Evolutionary conservation across 2,797 vertebrate genomes (phyloP).

Genomic region (Hydrocynus forskahlii): DNA sequence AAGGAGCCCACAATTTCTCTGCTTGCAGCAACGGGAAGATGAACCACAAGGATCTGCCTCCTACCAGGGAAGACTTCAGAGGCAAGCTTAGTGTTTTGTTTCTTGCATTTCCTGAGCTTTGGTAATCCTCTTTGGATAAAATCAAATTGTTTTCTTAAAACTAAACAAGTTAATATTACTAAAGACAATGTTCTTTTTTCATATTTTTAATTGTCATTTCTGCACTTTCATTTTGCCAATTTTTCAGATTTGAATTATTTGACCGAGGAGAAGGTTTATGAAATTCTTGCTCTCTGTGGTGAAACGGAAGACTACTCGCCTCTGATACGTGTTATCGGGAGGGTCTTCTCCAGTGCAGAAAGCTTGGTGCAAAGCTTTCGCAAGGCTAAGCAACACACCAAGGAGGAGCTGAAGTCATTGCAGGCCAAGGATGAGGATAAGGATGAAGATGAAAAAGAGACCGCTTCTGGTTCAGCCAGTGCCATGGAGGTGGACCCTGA

Average conservation of each 20-base stretch:
- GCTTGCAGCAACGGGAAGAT: conserved; percentile 84
- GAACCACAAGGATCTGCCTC: conserved; percentile 84
- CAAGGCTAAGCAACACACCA: conserved; percentile 81
- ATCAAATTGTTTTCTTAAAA: not conserved
- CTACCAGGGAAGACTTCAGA: conserved; percentile 87
- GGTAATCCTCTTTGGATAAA: not conserved
- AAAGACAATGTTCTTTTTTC: not conserved
- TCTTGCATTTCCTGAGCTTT: too few species aligned
- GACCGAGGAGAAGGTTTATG: conserved; percentile 90
- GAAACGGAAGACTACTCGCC: conserved; percentile 91
- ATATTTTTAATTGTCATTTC: not conserved
- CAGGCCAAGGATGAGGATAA: conserved; percentile 99
- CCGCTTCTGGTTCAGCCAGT: conserved; percentile 80
- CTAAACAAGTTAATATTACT: not conserved
- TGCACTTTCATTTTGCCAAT: not conserved
- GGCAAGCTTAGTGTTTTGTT: conserved; percentile 74
- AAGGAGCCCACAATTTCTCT: conserved; percentile 82
- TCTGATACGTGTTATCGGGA: conserved; percentile 89
- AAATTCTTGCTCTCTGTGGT: conserved; percentile 89
- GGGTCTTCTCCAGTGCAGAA: conserved; percentile 93
- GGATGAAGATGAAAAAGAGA: conserved; percentile 86
- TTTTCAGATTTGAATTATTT: conserved; percentile 90
- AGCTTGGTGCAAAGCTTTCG: conserved; percentile 92
- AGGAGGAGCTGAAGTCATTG: conserved; percentile 87
- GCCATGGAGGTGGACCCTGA: conserved; percentile 84